Percentiles rank a stretch among this genome's conserved stretches.
Conservation (phyloP, 2,113 vertebrate genomes). For the Tragelaphus buxtoni region DNA sequence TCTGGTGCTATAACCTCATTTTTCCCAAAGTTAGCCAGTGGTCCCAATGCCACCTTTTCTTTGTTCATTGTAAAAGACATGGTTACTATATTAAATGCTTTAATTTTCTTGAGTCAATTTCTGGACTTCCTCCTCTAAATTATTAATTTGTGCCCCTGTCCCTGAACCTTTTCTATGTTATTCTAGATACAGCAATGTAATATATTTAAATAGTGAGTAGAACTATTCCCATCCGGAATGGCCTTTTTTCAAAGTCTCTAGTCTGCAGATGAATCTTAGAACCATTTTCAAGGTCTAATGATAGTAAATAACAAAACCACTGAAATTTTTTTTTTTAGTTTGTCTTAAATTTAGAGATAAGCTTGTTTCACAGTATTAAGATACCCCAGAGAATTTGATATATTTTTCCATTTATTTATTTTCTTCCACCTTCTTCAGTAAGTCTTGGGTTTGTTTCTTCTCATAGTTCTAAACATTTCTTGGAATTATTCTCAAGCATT, state of each 20-base stretch:
- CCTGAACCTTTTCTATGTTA: not conserved
- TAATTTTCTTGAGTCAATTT: not conserved
- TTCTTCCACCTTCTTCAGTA: not conserved
- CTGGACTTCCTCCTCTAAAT: not conserved
- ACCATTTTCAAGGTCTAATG: not conserved
- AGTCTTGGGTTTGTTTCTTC: not conserved
- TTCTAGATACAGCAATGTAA: not conserved
- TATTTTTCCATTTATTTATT: not conserved
- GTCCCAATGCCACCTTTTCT: not conserved
- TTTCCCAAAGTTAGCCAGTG: not conserved
- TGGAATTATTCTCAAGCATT: not conserved
- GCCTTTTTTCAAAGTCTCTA: not conserved
- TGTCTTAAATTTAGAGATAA: constrained; percentile 13
- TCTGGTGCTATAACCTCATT: not conserved
- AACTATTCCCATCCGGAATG: not conserved
- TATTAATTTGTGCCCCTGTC: not conserved
- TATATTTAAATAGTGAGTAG: not conserved
- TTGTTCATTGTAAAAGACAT: not conserved
- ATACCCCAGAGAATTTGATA: not conserved
- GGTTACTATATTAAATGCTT: not conserved
- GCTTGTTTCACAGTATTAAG: not conserved
- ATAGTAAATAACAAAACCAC: not conserved
- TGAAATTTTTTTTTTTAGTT: not conserved
- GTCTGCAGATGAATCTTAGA: not conserved
- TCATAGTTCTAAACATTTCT: constrained; percentile 18